Evolutionary conservation across 1,140 invertebrate species (phyloP), one percentile per base, ranked within the genome.

Genomic region (Cryptotermes secundus): DNA sequence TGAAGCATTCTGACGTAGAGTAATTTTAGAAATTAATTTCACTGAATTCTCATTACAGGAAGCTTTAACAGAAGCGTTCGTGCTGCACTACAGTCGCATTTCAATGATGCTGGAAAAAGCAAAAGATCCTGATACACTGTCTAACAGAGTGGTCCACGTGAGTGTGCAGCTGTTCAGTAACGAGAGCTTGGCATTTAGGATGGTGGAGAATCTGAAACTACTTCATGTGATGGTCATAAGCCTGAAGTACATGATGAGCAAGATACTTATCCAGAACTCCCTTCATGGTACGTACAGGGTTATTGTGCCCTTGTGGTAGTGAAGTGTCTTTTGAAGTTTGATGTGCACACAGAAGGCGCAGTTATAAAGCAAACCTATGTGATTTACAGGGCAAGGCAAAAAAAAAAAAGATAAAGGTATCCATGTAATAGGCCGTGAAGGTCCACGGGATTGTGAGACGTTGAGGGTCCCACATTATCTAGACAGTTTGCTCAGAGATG

Each of bases 81-180:
- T 99, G 59, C 92, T 97, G 88, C 98, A 99, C 90, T 99, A 99
- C 89, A 97, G 96, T 86, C 93, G 97, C 86, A 98, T 99, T 86
- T 96, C 97, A 26, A 94, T 96, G 86, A 97, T 98, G 90, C 91
- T 99, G 72, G 96, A 98, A 88, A 93, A 94, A 86, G 96, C 96
- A 0, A 91, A 91, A 26, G 96, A 98, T 91, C 95, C 96, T 6
- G 96, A 98, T 88, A 97, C 95, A 45, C 92, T 99, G 4, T 97
- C 97, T 85, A 99, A 99, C 90, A 92, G 97, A 81, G 97, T 99
- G 9, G 98, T 99, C 1, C 98, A 99, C 89, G 98, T 99, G 88
- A 98, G 96, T 88, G 98, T 99, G 6, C 98, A 96, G 90, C 89
- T 99, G 79, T 99, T 99, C 90, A 97, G 96, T 86, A 99, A 99